Evolutionary conservation across 2,113 vertebrate species (phyloP).

Genomic region (Sciurus niger): DNA sequence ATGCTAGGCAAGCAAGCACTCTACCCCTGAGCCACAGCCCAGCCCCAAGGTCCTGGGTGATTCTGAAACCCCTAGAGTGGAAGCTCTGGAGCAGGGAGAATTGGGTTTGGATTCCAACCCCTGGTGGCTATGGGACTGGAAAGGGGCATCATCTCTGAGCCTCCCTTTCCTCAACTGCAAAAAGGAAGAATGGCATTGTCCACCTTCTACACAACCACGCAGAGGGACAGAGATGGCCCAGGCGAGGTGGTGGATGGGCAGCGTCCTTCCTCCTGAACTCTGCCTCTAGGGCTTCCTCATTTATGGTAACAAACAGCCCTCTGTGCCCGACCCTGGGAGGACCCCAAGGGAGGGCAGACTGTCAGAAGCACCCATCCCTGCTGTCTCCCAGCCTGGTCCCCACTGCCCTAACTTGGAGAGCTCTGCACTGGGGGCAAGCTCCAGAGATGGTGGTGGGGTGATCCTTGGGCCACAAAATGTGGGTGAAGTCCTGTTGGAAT

Average conservation of each 20-base stretch:
- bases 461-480: background rate
- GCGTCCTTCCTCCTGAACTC: background rate
- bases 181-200: background rate
- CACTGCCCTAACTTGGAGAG: background rate
- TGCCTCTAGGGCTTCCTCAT: background rate
- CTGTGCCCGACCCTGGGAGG: background rate
- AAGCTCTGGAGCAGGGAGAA: background rate
- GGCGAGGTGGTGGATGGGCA: rapidly evolving
- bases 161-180: background rate
- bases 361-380: background rate
- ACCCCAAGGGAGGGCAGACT: background rate
- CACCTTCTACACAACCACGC: background rate
- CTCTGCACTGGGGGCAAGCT: background rate
- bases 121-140: background rate
- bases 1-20: too few species aligned
- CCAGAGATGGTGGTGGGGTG: background rate
- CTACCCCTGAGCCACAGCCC: too few species aligned
- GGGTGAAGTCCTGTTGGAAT: background rate
- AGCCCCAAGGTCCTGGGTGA: too few species aligned
- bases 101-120: background rate
- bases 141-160: background rate
- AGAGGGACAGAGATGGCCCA: too few species aligned
- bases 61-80: background rate
- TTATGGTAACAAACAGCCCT: background rate
- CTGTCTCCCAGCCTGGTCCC: background rate